Evolutionary conservation across 2,888 invertebrate genomes (phyloP).

Genomic region (Xanthia icteritia): DNA sequence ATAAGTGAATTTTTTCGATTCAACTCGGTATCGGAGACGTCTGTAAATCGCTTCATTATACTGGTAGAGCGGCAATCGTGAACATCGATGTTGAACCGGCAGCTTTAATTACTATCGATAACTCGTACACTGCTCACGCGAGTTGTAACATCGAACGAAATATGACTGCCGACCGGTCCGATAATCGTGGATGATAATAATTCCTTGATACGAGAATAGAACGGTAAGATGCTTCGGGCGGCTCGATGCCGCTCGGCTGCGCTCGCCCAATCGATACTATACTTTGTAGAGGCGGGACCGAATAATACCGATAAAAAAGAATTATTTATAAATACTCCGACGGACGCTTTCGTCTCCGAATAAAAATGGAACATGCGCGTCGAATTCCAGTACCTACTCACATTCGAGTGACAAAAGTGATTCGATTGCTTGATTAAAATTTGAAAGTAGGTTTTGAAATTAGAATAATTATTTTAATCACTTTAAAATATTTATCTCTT

Average conservation of each 20-base stretch:
- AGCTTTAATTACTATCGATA: constrained; percentile 66
- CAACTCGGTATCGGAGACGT: constrained; percentile 41
- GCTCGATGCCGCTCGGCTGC: constrained; percentile 70
- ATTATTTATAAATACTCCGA: constrained; percentile 70
- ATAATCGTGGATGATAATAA: constrained; percentile 74
- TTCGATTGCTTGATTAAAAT: constrained; percentile 43
- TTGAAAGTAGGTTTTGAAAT: constrained; percentile 21
- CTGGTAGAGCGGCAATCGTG: constrained; percentile 45
- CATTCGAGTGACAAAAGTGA: constrained; percentile 59
- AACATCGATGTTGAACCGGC: constrained; percentile 50
- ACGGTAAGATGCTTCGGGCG: constrained; percentile 66
- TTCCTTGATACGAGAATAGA: constrained; percentile 81
- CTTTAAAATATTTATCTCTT: background rate
- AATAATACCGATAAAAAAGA: constrained; percentile 69
- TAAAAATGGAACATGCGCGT: constrained; percentile 56
- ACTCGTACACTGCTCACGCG: constrained; percentile 50
- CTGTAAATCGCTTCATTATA: constrained; percentile 69
- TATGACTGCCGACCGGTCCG: constrained; percentile 71
- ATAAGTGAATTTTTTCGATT: constrained; percentile 26
- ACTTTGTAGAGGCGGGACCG: constrained; percentile 79
- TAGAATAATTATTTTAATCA: constrained; percentile 14
- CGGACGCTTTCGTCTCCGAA: constrained; percentile 58
- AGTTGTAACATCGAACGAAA: constrained; percentile 68
- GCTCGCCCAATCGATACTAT: constrained; percentile 81
- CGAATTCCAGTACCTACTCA: constrained; percentile 39